These are phyloP conservation scores for Deilephila porcellus DNA, from an alignment of 2,888 invertebrate genomes.

Conservation along the genomic window DNA sequence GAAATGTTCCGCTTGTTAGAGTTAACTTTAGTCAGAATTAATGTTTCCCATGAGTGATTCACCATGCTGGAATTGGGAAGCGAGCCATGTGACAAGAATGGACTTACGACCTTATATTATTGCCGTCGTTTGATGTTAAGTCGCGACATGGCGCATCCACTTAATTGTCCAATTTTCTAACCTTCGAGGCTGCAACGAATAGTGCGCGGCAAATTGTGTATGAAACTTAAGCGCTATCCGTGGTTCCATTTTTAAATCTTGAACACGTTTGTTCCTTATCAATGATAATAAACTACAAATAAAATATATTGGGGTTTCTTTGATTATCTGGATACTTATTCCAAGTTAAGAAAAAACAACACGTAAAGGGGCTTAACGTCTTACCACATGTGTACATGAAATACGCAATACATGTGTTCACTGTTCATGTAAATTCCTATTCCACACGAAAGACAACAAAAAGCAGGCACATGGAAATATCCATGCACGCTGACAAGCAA, in stretches of 20 bases:
- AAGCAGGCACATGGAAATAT: constrained; percentile 5
- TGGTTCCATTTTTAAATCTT: no score
- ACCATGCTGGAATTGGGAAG: constrained; percentile 4
- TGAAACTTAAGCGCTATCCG: no score
- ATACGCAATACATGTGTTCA: background rate
- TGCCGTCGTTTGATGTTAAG: background rate
- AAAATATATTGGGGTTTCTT: no score
- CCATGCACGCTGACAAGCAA: constrained; percentile 4
- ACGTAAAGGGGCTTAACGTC: background rate
- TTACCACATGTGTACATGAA: background rate
- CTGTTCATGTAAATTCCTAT: background rate
- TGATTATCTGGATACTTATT: no score
- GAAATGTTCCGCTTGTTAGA: background rate
- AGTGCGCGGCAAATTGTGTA: background rate
- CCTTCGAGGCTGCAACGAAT: background rate
- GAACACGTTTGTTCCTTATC: no score
- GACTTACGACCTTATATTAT: background rate
- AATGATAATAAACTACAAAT: no score
- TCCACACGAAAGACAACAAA: background rate
- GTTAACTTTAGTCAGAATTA: background rate
- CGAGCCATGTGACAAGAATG: constrained; percentile 6
- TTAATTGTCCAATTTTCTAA: background rate
- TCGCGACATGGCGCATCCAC: background rate
- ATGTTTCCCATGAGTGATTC: constrained; percentile 17
- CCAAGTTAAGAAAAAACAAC: background rate